These are phyloP conservation scores for Glaucidium brasilianum DNA, from an alignment of 2,113 vertebrate genomes.

Conservation along the genomic window DNA sequence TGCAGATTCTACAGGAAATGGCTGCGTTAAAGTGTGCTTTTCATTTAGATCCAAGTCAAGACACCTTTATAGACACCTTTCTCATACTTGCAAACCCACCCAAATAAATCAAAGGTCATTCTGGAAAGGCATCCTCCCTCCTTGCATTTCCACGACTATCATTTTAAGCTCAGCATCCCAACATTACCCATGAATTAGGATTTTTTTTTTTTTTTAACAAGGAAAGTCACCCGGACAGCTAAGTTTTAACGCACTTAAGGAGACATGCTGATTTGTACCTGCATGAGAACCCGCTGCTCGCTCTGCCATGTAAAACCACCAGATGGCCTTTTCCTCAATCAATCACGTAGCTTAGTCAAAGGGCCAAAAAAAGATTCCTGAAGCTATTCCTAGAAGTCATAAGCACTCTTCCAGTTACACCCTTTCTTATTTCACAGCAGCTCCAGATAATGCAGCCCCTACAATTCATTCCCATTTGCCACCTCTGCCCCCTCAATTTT, in stretches of 20 bases:
- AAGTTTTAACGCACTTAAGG: background rate
- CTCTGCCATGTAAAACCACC: background rate
- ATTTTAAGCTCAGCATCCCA: background rate
- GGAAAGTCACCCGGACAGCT: background rate
- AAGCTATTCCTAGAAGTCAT: background rate
- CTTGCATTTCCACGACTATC: background rate
- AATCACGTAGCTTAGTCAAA: background rate
- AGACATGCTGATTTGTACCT: background rate
- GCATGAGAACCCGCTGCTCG: accelerated
- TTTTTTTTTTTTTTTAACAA: background rate
- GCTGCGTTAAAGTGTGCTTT: background rate
- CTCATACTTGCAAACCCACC: background rate
- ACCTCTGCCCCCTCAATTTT: background rate
- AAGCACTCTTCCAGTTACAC: background rate
- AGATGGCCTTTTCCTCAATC: background rate
- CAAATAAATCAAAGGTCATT: background rate
- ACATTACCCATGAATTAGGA: background rate
- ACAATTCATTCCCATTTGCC: background rate
- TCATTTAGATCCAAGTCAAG: background rate
- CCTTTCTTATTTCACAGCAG: background rate
- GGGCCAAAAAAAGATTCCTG: background rate
- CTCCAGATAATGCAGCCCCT: background rate
- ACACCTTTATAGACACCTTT: background rate
- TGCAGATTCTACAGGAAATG: background rate
- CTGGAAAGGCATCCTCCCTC: background rate